phyloP scores from a whole-genome alignment of 30 jellyfish, hydroid and myxozoan species.

The Aurelia aurita region DNA sequence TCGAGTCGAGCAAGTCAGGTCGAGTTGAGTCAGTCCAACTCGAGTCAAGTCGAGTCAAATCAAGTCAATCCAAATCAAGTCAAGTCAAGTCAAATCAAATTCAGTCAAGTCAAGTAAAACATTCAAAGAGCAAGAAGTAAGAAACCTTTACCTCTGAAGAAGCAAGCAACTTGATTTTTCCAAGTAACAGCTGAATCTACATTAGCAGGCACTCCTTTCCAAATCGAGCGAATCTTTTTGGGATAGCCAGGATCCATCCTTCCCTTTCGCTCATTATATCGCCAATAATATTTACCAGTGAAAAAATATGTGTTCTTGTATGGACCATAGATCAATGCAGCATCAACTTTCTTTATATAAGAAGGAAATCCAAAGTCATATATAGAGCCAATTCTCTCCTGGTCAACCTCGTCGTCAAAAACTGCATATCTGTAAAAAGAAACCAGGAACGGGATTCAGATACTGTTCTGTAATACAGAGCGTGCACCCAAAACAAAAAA shows the following conservation, averaged over 20 bases:
- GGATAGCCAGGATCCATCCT: conserved; percentile 82
- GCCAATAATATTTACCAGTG: conserved; percentile 75
- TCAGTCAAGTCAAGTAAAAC: neutral
- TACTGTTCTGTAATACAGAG: too few relatives aligned
- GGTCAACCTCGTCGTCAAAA: neutral
- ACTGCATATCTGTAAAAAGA: conserved; percentile 29
- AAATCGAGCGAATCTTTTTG: conserved; percentile 45
- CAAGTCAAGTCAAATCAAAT: too few relatives aligned
- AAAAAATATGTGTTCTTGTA: conserved; percentile 76
- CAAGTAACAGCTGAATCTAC: conserved; percentile 83
- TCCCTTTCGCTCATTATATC: conserved; percentile 50
- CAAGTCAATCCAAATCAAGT: too few relatives aligned
- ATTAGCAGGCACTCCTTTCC: conserved; percentile 82
- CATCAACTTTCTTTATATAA: conserved; percentile 71
- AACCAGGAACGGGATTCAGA: neutral
- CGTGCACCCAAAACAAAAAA: too few relatives aligned
- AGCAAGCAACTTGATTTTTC: conserved; percentile 69
- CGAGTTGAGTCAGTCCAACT: too few relatives aligned
- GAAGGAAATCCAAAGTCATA: conserved; percentile 74
- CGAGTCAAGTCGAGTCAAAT: too few relatives aligned
- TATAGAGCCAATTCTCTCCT: conserved; percentile 36
- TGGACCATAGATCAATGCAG: conserved; percentile 77
- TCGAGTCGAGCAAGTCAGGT: too few relatives aligned
- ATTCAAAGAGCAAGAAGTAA: neutral
- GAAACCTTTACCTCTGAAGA: conserved; percentile 81